phyloP scores from a whole-genome alignment of 2,888 invertebrate genomes.

The Drosophila antonietae region DNA sequence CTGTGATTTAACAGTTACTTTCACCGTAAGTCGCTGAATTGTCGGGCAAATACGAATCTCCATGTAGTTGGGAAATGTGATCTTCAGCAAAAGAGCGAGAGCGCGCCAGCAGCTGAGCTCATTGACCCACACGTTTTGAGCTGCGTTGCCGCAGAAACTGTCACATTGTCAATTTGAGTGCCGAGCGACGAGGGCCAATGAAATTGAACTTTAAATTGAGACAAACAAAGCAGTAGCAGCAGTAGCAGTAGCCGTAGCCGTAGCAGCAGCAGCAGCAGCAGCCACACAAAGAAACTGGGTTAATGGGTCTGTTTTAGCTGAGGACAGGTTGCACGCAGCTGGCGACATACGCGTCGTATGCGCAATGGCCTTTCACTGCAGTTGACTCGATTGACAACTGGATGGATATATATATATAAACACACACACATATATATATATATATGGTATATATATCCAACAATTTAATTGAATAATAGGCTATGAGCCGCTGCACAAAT shows the following conservation, averaged over 20 bases:
- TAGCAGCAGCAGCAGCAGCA: conserved; percentile 21
- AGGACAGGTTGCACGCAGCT: conserved; percentile 66
- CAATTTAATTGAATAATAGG: conserved; percentile 79
- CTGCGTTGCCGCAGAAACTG: conserved; percentile 53
- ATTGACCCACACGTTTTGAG: conserved; percentile 74
- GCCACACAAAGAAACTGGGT: conserved; percentile 65
- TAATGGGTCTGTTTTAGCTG: conserved; percentile 76
- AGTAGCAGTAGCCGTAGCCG: not conserved
- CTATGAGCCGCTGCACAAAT: conserved; percentile 57
- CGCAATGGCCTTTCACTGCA: conserved; percentile 78
- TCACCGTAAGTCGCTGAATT: conserved; percentile 18
- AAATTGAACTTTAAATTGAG: conserved; percentile 81
- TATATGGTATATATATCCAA: conserved; percentile 5
- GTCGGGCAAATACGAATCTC: conserved; percentile 14
- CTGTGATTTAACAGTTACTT: conserved; percentile 37
- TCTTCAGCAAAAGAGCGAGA: conserved; percentile 6
- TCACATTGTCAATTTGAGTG: conserved; percentile 74
- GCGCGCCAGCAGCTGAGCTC: conserved; percentile 60
- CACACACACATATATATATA: not conserved
- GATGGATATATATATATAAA: not conserved
- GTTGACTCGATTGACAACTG: conserved; percentile 24
- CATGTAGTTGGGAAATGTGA: conserved; percentile 11
- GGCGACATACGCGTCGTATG: conserved; percentile 58
- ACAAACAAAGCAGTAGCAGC: conserved; percentile 60
- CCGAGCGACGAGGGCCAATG: conserved; percentile 77